phyloP scores from a whole-genome alignment of 2,888 invertebrate species.

The Orgyia antiqua region DNA sequence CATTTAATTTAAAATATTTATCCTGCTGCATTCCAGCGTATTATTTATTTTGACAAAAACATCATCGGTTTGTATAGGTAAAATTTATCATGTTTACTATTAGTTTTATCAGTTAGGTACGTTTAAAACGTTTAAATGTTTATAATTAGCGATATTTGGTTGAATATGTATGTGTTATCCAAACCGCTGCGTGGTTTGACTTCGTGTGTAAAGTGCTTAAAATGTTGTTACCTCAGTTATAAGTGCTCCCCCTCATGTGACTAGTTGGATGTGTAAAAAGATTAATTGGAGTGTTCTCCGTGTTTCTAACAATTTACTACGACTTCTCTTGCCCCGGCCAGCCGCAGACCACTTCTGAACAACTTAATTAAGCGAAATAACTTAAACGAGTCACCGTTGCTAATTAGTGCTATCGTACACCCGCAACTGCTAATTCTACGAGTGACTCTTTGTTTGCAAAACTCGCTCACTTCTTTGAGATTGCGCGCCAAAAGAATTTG shows the following conservation, averaged over 20 bases:
- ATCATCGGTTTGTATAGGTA: neutral
- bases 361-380: slow-evolving; percentile 78
- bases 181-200: no score
- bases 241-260: slow-evolving; percentile 65
- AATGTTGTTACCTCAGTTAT: slow-evolving; percentile 54
- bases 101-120: neutral
- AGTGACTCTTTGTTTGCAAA: slow-evolving; percentile 70
- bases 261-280: slow-evolving; percentile 76
- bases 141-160: no score
- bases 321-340: slow-evolving; percentile 64
- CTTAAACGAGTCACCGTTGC: slow-evolving; percentile 74
- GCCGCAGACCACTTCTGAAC: slow-evolving; percentile 75
- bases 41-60: neutral
- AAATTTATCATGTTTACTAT: neutral
- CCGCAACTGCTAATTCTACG: slow-evolving; percentile 65
- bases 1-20: no score
- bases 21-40: neutral
- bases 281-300: slow-evolving; percentile 76
- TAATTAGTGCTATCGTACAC: slow-evolving; percentile 72
- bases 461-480: slow-evolving; percentile 66
- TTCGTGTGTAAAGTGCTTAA: slow-evolving; percentile 49
- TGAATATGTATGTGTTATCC: no score
- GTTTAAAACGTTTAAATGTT: neutral
- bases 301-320: slow-evolving; percentile 71
- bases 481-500: slow-evolving; percentile 73